Conservation (phyloP, 2,888 invertebrate species). For the Perizoma flavofasciatum region DNA sequence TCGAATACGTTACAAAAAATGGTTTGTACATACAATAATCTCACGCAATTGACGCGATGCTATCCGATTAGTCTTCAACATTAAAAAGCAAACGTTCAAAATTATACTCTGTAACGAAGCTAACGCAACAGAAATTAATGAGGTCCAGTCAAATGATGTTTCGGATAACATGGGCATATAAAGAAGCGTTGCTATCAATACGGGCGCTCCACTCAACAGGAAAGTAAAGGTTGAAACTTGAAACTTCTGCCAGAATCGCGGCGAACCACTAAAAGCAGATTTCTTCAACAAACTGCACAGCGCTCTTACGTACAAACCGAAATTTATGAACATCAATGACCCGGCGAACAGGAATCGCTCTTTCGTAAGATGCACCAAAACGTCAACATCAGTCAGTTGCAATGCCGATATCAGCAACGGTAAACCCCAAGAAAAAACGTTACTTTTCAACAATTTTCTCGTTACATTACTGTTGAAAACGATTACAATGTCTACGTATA, state of each 20-base stretch:
- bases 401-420: slow-evolving; percentile 11
- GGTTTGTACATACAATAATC: too few species aligned
- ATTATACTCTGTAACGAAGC: too few species aligned
- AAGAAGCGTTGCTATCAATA: slow-evolving; percentile 4
- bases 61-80: too few species aligned
- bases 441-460: slow-evolving; percentile 28
- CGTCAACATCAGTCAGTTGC: not conserved
- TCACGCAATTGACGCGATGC: too few species aligned
- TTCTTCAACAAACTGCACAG: slow-evolving; percentile 15
- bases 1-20: too few species aligned
- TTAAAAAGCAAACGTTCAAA: too few species aligned
- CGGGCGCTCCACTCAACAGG: slow-evolving; percentile 17
- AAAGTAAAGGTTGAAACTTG: slow-evolving; percentile 18
- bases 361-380: slow-evolving; percentile 4
- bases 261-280: slow-evolving; percentile 7
- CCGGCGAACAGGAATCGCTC: slow-evolving; percentile 12
- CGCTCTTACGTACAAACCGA: slow-evolving; percentile 15
- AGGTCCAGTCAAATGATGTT: too few species aligned
- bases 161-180: too few species aligned
- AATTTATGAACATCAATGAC: slow-evolving; percentile 15
- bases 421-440: slow-evolving; percentile 32
- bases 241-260: slow-evolving; percentile 14
- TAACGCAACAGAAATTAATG: too few species aligned
- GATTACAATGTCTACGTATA: slow-evolving; percentile 34
- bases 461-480: slow-evolving; percentile 25